Percentiles rank a stretch among this genome's conserved stretches.
Evolutionary conservation across 2,888 invertebrate genomes (phyloP).

Genomic region (Drosophila mimetica): DNA sequence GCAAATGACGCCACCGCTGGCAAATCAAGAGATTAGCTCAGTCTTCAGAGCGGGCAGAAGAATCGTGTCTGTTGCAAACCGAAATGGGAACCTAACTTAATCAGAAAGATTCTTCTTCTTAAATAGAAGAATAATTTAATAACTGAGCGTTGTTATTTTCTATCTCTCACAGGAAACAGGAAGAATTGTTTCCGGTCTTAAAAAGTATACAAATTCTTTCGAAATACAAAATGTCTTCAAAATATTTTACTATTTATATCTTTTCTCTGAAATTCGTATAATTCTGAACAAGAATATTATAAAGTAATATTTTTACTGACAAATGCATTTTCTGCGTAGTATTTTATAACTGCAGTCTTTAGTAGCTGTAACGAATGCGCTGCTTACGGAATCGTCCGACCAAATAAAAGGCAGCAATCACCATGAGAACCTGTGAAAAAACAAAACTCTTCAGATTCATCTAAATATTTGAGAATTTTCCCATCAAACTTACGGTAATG

Average conservation of each 20-base stretch:
- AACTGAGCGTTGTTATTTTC: background rate
- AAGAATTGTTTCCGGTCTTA: background rate
- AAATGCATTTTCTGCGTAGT: too few species aligned
- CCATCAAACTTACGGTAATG: slow-evolving; percentile 56
- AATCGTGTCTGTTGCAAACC: background rate
- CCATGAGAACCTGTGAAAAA: slow-evolving; percentile 62
- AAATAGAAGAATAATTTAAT: background rate
- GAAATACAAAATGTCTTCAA: too few species aligned
- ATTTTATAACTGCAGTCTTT: slow-evolving; percentile 6
- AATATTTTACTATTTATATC: too few species aligned
- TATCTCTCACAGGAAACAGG: background rate
- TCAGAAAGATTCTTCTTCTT: background rate
- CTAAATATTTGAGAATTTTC: too few species aligned
- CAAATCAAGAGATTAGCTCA: slow-evolving; percentile 28
- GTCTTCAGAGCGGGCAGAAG: background rate
- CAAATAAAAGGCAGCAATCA: slow-evolving; percentile 69
- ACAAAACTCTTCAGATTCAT: background rate
- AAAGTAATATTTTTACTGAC: too few species aligned
- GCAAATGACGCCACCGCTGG: slow-evolving; percentile 24
- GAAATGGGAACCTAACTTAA: background rate
- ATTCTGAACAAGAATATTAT: too few species aligned
- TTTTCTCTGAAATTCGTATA: too few species aligned
- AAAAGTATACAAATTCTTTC: too few species aligned
- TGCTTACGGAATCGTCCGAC: slow-evolving; percentile 72
- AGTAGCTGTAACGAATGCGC: slow-evolving; percentile 62